Conservation (phyloP, 1,140 invertebrate species). For the Leguminivora glycinivorella region DNA sequence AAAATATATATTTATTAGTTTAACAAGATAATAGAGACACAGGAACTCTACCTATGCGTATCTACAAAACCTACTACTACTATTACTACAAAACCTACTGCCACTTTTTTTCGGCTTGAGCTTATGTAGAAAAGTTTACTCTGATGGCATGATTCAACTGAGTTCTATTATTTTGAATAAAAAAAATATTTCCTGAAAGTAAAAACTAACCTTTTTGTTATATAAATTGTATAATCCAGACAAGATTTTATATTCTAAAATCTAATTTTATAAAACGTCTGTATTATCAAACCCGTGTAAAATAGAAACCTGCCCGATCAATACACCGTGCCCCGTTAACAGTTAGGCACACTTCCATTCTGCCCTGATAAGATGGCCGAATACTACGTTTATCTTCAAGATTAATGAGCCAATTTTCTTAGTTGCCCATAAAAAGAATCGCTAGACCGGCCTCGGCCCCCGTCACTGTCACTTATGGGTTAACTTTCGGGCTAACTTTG, state of each 20-base stretch:
- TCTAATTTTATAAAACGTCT: background rate
- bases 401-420: conserved; percentile 80
- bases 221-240: too few relatives aligned
- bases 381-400: conserved; percentile 78
- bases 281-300: conserved; percentile 16
- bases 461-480: conserved; percentile 48
- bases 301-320: conserved; percentile 33
- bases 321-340: conserved; percentile 41
- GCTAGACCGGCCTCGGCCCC: conserved; percentile 60
- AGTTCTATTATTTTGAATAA: too few relatives aligned
- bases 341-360: conserved; percentile 62
- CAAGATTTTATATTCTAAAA: background rate
- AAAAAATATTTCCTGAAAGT: too few relatives aligned
- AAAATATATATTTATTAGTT: too few relatives aligned
- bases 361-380: conserved; percentile 71
- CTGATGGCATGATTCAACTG: too few relatives aligned
- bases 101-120: too few relatives aligned
- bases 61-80: too few relatives aligned
- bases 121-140: too few relatives aligned
- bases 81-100: too few relatives aligned
- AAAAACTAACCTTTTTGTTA: too few relatives aligned
- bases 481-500: conserved; percentile 38
- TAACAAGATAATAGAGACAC: too few relatives aligned
- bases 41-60: too few relatives aligned
- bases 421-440: conserved; percentile 77